Conservation (phyloP, 2,888 invertebrate species). For the Acronicta alni region DNA sequence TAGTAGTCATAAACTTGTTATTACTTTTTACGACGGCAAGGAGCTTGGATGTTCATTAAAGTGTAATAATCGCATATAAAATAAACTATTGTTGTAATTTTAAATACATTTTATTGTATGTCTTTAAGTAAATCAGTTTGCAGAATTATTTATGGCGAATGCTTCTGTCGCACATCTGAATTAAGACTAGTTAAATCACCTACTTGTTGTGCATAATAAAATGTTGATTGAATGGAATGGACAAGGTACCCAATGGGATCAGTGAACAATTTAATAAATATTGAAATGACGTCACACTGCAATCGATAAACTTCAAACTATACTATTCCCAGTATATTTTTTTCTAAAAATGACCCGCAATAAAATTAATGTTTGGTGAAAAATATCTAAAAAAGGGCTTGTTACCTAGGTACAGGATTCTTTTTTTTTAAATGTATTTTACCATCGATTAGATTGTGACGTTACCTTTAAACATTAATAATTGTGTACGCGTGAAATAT, state of each 20-base stretch:
- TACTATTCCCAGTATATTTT: background rate
- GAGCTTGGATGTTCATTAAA: constrained; percentile 39
- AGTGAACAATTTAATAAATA: constrained; percentile 4
- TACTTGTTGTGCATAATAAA: constrained; percentile 64
- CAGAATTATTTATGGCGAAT: constrained; percentile 65
- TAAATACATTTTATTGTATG: constrained; percentile 56
- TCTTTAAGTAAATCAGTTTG: constrained; percentile 61
- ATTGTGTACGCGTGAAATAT: constrained; percentile 21
- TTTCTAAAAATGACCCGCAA: background rate
- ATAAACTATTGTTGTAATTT: constrained; percentile 61
- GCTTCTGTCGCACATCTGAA: constrained; percentile 82
- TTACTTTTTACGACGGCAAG: constrained; percentile 56
- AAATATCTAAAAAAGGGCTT: no score
- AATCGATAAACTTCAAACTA: background rate
- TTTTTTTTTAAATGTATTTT: background rate
- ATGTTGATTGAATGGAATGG: constrained; percentile 44
- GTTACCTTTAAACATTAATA: constrained; percentile 18
- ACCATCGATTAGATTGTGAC: constrained; percentile 20
- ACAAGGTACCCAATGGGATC: constrained; percentile 44
- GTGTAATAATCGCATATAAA: constrained; percentile 54
- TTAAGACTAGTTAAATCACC: constrained; percentile 69
- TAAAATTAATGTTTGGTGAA: no score
- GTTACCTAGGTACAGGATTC: no score
- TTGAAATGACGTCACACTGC: constrained; percentile 7
- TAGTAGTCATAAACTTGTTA: constrained; percentile 81